A percentile compares a stretch with the other conserved stretches of the same genome.
Conservation (phyloP, 1,140 invertebrate species). For the Macrobrachium nipponense region DNA sequence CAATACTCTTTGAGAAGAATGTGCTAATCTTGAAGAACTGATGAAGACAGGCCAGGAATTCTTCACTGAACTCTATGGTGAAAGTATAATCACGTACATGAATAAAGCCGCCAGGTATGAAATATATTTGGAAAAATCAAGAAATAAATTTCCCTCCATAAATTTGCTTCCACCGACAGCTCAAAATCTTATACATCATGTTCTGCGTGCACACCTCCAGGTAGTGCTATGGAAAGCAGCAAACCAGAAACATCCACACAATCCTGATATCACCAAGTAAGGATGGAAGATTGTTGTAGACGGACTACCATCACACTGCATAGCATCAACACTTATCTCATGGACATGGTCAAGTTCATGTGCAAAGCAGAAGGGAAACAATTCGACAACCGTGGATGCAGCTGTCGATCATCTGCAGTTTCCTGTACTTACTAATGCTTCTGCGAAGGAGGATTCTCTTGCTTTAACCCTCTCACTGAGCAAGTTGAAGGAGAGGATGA, state of each 20-base stretch:
- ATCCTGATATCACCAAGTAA: neutral
- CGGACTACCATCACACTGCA: neutral
- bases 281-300: too few relatives aligned
- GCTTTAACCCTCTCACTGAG: constrained; percentile 17
- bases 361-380: constrained; percentile 1
- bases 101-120: too few relatives aligned
- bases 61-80: too few relatives aligned
- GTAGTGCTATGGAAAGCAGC: constrained; percentile 9
- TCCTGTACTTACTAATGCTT: constrained; percentile 10
- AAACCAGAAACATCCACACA: neutral
- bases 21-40: neutral
- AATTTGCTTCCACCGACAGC: too few relatives aligned
- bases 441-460: constrained; percentile 9
- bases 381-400: constrained; percentile 11
- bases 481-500: constrained; percentile 29
- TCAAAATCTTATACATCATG: neutral
- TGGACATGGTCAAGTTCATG: neutral
- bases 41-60: too few relatives aligned
- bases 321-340: constrained; percentile 1
- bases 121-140: too few relatives aligned
- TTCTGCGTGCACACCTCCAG: neutral
- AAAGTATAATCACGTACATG: neutral
- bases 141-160: too few relatives aligned
- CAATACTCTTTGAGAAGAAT: neutral
- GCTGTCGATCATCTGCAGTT: constrained; percentile 1